phyloP scores from a whole-genome alignment of 2,113 vertebrate species.

The Andinoacara biseriatus region DNA sequence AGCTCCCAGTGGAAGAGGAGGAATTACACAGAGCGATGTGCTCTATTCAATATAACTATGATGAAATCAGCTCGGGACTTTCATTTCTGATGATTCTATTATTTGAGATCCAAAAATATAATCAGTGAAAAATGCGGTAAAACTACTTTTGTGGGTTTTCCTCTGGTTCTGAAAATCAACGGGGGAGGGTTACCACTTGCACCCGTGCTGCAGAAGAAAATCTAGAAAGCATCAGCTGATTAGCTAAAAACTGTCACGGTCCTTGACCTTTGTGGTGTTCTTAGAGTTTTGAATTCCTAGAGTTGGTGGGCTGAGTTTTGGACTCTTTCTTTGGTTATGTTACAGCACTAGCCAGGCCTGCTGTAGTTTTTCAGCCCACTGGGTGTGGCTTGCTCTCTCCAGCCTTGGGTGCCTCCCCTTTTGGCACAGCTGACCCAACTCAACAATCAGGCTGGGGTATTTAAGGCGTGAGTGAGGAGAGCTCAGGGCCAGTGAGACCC shows the following conservation, averaged over 20 bases:
- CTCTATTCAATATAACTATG: slow-evolving; percentile 30
- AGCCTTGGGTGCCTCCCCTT: too few relatives aligned
- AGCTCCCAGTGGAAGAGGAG: slow-evolving; percentile 31
- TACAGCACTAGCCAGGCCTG: too few relatives aligned
- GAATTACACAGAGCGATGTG: slow-evolving; percentile 34
- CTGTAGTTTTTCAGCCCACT: too few relatives aligned
- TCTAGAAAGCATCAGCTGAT: not conserved
- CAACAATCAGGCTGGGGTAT: too few relatives aligned
- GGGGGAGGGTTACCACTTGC: not conserved
- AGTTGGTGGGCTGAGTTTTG: too few relatives aligned
- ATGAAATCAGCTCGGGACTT: slow-evolving; percentile 32
- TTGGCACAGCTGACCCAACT: too few relatives aligned
- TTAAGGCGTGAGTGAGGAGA: too few relatives aligned
- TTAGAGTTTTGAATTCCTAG: not conserved
- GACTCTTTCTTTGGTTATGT: rapidly evolving
- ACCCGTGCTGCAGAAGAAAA: not conserved
- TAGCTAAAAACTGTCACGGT: rapidly evolving
- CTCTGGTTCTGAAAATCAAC: not conserved
- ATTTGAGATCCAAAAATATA: slow-evolving; percentile 34
- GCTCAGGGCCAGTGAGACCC: too few relatives aligned
- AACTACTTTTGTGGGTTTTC: slow-evolving; percentile 12
- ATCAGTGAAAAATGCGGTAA: slow-evolving; percentile 16
- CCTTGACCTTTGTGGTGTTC: rapidly evolving
- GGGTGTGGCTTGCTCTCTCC: too few relatives aligned
- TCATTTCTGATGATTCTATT: slow-evolving; percentile 43